A percentile compares a stretch with the other conserved stretches of the same genome.
These are phyloP conservation scores for Eidolon helvum DNA, from an alignment of 2,113 vertebrate species.

Conservation along the genomic window DNA sequence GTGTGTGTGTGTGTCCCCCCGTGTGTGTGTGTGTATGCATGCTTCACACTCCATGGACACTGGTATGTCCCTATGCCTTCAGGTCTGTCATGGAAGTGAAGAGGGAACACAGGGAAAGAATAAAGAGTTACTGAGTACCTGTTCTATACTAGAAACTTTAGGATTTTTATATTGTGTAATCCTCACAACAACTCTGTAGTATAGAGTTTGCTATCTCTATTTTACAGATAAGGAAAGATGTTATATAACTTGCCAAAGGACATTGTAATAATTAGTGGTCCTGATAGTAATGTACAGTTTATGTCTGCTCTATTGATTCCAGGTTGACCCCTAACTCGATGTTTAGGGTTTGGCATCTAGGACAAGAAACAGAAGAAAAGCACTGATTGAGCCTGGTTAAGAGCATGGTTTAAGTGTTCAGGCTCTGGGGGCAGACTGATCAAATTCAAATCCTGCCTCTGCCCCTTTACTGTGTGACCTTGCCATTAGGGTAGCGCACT, in stretches of 20 bases:
- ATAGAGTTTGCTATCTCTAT: not conserved
- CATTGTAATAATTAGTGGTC: not conserved
- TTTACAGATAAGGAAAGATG: not conserved
- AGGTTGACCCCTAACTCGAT: not conserved
- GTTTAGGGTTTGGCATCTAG: not conserved
- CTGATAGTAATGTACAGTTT: not conserved
- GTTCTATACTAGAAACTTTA: not conserved
- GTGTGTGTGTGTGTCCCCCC: not conserved
- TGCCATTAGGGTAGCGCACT: not conserved
- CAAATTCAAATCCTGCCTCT: not conserved
- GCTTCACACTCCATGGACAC: not conserved
- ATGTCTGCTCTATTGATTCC: not conserved
- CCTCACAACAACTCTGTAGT: not conserved
- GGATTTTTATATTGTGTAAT: not conserved
- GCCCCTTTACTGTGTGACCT: not conserved
- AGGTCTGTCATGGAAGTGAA: not conserved
- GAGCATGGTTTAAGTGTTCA: not conserved
- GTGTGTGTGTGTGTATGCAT: not conserved
- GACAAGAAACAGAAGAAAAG: not conserved
- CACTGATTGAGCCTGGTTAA: not conserved
- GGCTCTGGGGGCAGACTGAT: not conserved
- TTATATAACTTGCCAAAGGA: not conserved
- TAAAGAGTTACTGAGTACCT: not conserved
- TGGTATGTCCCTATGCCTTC: not conserved
- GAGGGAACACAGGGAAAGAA: not conserved